Evolutionary conservation across 2,797 vertebrate species (phyloP), one percentile per base, ranked within the genome.

Genomic region (Macropodus opercularis): DNA sequence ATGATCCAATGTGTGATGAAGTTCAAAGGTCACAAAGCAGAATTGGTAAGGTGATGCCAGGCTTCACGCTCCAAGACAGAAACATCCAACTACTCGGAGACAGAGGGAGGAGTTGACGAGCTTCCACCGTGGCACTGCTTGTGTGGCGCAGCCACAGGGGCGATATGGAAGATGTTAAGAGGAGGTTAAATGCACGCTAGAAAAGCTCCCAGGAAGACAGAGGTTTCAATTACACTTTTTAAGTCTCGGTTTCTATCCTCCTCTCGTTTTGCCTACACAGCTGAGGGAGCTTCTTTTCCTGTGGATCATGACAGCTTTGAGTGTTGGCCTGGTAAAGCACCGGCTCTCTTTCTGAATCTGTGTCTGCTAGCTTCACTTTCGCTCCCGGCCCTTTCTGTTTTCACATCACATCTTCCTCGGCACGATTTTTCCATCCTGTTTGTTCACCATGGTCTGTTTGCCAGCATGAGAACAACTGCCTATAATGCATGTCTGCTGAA

Each of bases 221-320:
- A 46, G 7, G 42, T 64, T 48, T 73, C 24, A 51, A 22, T 44
- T 61, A 15, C 18, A 46, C 11, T 51, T 69, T 17, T 66, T 59
- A 22, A 27, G 46, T 56, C 9, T 47, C 24, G 36, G 36, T 57
- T 54, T 59, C 3, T 22, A 43, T 64, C 31, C 18, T 35, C 24
- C 5, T 5, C 10, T 43, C 12, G 26, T 78, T 10, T 57, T 81
- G 62, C 66, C 72, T 75, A 55, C 43, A 67, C 78, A 88, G 75
- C 83, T 69, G 76, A 67, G 39, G 38, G 26, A 44, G 61, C 15
- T 67, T 69, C 49, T 78, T 57, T 65, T 46, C 55, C 32, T 46
- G 56, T 77, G 58, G 63, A 58, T 62, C 17, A 2, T 23, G 48
- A 68, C 18, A 65, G 6, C 22, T 40, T 11, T 61, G 47, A 46